These are phyloP conservation scores for Canis aureus DNA, from an alignment of 2,113 vertebrate species.

Conservation along the genomic window DNA sequence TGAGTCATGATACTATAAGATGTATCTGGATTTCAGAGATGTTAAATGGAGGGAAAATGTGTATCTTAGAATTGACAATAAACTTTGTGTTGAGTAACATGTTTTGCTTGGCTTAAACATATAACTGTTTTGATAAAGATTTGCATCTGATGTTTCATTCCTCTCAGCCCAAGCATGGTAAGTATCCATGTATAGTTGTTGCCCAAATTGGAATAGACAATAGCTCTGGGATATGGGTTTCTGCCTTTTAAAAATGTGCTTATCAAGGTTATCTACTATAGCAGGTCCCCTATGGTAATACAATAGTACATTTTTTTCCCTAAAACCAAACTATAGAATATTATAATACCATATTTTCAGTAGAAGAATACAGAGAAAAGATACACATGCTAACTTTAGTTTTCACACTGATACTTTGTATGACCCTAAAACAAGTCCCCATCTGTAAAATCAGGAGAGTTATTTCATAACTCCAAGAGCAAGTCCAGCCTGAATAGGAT, in stretches of 20 bases:
- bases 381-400: not conserved
- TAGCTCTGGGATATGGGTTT: not conserved
- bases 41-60: not conserved
- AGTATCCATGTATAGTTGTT: not conserved
- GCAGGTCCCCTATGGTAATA: not conserved
- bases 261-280: not conserved
- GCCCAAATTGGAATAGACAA: not conserved
- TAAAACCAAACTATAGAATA: not conserved
- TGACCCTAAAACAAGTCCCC: not conserved
- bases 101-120: conserved; percentile 37
- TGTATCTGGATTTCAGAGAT: conserved; percentile 29
- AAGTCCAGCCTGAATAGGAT: not conserved
- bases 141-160: not conserved
- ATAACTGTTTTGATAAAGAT: not conserved
- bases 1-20: not conserved
- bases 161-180: not conserved
- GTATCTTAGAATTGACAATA: not conserved
- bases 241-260: not conserved
- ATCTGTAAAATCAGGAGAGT: not conserved
- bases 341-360: conserved; percentile 37
- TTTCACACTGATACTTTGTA: conserved; percentile 4
- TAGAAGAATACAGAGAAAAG: conserved; percentile 10
- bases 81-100: conserved; percentile 7
- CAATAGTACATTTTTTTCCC: not conserved
- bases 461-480: conserved; percentile 17